Percentiles rank a stretch among this genome's conserved stretches.
Evolutionary conservation across 37 sponge, comb jelly and placozoan genomes (phyloP).

Genomic region (Axinella damicornis): DNA sequence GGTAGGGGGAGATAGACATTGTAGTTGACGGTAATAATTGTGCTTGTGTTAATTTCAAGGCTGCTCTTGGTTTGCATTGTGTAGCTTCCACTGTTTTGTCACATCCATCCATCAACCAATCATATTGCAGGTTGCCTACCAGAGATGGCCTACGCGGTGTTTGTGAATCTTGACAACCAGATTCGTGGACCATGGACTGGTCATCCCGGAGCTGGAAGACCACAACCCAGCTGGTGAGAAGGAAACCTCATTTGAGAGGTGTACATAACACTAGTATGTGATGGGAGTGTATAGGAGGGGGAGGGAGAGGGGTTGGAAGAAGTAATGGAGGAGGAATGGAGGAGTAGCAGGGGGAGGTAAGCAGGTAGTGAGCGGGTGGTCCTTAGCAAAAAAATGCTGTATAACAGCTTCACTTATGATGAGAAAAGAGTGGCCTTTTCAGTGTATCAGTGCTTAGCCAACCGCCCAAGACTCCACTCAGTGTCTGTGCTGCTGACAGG

Average conservation of each 20-base stretch:
- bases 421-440: no score
- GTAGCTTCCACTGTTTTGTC: slow-evolving; percentile 54
- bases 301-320: background rate
- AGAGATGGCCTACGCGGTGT: slow-evolving; percentile 75
- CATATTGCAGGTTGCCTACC: slow-evolving; percentile 77
- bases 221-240: slow-evolving; percentile 42
- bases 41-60: slow-evolving; percentile 69
- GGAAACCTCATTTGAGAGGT: background rate
- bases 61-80: slow-evolving; percentile 88
- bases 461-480: no score
- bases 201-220: slow-evolving; percentile 73
- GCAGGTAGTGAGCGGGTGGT: no score
- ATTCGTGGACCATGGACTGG: slow-evolving; percentile 14
- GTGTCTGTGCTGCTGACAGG: no score
- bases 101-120: slow-evolving; percentile 8
- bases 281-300: no score
- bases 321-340: background rate
- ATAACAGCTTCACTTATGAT: no score
- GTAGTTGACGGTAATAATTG: no score
- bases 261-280: no score
- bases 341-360: no score
- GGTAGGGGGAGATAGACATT: no score
- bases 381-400: no score
- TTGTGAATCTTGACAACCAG: slow-evolving; percentile 22
- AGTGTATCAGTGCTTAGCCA: no score